phyloP scores from a whole-genome alignment of 2,888 invertebrate genomes.

The Melanostoma scalare region DNA sequence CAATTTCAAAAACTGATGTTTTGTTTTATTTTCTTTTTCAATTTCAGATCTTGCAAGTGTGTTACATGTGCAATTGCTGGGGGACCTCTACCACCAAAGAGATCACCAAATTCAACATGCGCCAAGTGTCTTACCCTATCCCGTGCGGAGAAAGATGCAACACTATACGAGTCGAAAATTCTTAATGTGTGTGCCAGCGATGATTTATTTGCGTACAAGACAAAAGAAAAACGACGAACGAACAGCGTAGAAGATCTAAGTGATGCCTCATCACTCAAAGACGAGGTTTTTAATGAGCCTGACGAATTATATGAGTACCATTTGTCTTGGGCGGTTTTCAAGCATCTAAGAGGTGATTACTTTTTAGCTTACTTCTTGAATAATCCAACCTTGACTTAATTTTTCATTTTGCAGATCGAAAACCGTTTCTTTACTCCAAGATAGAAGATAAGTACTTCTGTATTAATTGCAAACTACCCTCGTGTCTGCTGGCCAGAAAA shows the following conservation, averaged over 20 bases:
- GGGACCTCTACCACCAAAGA: slow-evolving; percentile 76
- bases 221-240: slow-evolving; percentile 73
- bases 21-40: background rate
- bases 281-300: slow-evolving; percentile 65
- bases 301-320: slow-evolving; percentile 77
- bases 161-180: slow-evolving; percentile 80
- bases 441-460: slow-evolving; percentile 80
- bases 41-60: slow-evolving; percentile 80
- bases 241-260: slow-evolving; percentile 75
- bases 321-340: slow-evolving; percentile 81
- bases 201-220: slow-evolving; percentile 76
- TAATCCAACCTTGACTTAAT: background rate
- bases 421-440: slow-evolving; percentile 78
- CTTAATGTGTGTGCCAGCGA: slow-evolving; percentile 80
- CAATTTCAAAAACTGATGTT: slow-evolving; percentile 9
- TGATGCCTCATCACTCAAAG: slow-evolving; percentile 74
- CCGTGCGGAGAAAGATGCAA: slow-evolving; percentile 80
- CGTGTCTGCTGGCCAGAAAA: slow-evolving; percentile 80
- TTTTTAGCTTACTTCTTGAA: background rate
- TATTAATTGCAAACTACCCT: slow-evolving; percentile 78
- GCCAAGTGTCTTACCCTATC: slow-evolving; percentile 80
- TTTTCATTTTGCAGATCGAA: slow-evolving; percentile 75
- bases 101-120: slow-evolving; percentile 77
- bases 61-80: slow-evolving; percentile 81
- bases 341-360: slow-evolving; percentile 78